Base-by-base conservation (phyloP, 64 coral and sea anemone species). In the Stylophora pistillata region DNA sequence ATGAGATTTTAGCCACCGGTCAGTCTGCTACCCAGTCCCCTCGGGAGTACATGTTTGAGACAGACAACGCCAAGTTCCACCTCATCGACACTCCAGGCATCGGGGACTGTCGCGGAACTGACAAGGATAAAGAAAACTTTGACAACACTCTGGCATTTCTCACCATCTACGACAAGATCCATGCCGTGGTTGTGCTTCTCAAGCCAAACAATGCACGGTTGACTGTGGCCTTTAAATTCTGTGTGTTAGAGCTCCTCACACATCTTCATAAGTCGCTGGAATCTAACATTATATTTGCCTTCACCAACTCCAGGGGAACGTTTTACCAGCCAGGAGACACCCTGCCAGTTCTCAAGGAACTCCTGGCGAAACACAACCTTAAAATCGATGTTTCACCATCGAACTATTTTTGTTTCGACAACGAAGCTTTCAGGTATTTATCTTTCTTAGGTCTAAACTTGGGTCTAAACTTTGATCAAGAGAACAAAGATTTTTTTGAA, bases 401-500 rank as follows among this genome's bases (percentile, higher is more conserved):
- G 61, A 76, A 28, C 16, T 88, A 88, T 41, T 88, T 59, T 61
- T 88, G 86, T 55, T 88, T 88, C n/a, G 86, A 88, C 55, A 88
- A 88, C 32, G 86, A 88, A 88, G 86, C 86, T 17, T 88, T 88
- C 82, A 86, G 82, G 82, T 86, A 71, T 7, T 25, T 66, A 72
- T 16, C 37, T 33, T 23, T 47, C 37, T 7, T 4, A 47, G 3
- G 7, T 47, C 37, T 47, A 47, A 47, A 47, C 37, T 7, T 4
- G 7, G 3, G 7, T 47, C 37, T 47, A 47, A 47, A 47, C 7
- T 47, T 47, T 47, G 7, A 4, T 47, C 37, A 4, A 47, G 37
- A 47, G 37, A 47, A 47, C 37, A 28, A 14, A 62, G 57, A 56
- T 34, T 26, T 79, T 47, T 47, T 47, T n/a, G n/a, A 47, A 47